Conservation (phyloP, 2,888 invertebrate genomes). For the Xestia ashworthii region DNA sequence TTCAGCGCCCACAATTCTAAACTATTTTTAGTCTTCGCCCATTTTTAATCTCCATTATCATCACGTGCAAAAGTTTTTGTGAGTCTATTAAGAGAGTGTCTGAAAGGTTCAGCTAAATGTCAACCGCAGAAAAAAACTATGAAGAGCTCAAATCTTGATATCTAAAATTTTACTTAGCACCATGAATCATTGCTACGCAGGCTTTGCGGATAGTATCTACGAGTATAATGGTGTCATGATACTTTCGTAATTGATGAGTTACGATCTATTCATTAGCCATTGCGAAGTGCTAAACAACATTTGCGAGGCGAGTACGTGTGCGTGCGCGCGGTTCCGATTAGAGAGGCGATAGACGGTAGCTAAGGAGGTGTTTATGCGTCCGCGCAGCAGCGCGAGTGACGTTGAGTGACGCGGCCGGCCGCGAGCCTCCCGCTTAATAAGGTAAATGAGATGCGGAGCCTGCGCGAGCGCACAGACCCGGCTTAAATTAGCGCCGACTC, state of each 20-base stretch:
- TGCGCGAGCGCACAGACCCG: slow-evolving; percentile 67
- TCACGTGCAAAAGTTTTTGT: slow-evolving; percentile 7
- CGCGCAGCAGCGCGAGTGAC: slow-evolving; percentile 75
- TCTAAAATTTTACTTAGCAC: slow-evolving; percentile 4
- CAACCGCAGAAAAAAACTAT: slow-evolving; percentile 2
- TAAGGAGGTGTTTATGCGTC: slow-evolving; percentile 84
- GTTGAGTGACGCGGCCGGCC: slow-evolving; percentile 86
- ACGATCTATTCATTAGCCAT: slow-evolving; percentile 50
- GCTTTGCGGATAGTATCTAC: slow-evolving; percentile 17
- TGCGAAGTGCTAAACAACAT: slow-evolving; percentile 40
- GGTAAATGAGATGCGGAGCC: slow-evolving; percentile 86
- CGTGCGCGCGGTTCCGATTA: slow-evolving; percentile 70
- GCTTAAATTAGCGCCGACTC: slow-evolving; percentile 80
- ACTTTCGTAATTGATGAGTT: slow-evolving; percentile 51
- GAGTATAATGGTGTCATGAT: slow-evolving; percentile 43
- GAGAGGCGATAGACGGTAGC: slow-evolving; percentile 76
- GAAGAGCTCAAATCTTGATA: neutral
- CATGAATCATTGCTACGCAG: slow-evolving; percentile 14
- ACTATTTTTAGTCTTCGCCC: slow-evolving; percentile 28
- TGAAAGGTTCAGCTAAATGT: slow-evolving; percentile 12
- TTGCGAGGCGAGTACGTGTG: slow-evolving; percentile 22
- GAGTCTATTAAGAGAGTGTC: neutral
- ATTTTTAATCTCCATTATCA: slow-evolving; percentile 30
- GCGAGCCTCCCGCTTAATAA: slow-evolving; percentile 81
- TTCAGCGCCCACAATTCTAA: slow-evolving; percentile 71